A percentile compares a stretch with the other conserved stretches of the same genome.
Evolutionary conservation across 1,140 invertebrate genomes (phyloP).

Genomic region (Caenorhabditis latens): DNA sequence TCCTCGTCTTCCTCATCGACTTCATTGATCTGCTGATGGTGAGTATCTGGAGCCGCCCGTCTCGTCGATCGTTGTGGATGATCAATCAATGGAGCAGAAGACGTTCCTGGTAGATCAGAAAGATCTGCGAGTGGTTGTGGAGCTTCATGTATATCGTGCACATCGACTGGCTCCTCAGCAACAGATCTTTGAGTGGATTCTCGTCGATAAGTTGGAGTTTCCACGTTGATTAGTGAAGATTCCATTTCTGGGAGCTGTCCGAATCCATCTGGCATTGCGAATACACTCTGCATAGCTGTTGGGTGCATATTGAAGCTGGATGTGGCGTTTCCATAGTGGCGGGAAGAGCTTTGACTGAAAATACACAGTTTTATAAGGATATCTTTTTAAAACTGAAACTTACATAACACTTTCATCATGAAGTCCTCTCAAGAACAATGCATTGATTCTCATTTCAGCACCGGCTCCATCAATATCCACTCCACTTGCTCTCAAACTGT

Average conservation of each 20-base stretch:
- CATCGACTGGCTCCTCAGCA: background rate
- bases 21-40: conserved; percentile 10
- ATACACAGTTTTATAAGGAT: background rate
- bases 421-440: conserved; percentile 54
- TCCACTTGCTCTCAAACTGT: conserved; percentile 56
- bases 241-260: background rate
- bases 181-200: conserved; percentile 17
- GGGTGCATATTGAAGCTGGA: conserved; percentile 46
- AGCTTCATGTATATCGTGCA: background rate
- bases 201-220: conserved; percentile 2
- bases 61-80: background rate
- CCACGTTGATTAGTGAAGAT: conserved; percentile 10
- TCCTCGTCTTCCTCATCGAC: conserved; percentile 23
- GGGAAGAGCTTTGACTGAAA: conserved; percentile 9
- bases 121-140: background rate
- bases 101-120: conserved; percentile 9
- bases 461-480: conserved; percentile 55
- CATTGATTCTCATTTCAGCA: conserved; percentile 56
- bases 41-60: background rate
- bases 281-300: conserved; percentile 30
- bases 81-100: background rate
- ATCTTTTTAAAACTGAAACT: background rate
- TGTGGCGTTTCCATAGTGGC: background rate
- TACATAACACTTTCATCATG: conserved; percentile 58
- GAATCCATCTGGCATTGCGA: conserved; percentile 29